These are phyloP conservation scores for Leptestheria dahalacensis DNA, from an alignment of 1,140 invertebrate genomes.

Conservation along the genomic window DNA sequence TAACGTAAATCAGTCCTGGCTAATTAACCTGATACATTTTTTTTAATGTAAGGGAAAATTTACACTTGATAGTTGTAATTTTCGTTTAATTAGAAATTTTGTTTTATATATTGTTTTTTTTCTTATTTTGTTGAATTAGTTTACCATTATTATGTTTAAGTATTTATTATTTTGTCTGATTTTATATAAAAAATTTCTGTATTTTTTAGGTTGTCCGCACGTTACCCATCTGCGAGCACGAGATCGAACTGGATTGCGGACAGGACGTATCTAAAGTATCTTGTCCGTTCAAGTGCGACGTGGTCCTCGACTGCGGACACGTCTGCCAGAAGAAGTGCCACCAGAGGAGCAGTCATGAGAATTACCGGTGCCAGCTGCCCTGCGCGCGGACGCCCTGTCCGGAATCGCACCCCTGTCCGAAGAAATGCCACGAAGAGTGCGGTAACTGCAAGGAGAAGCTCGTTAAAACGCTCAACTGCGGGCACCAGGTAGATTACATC, in stretches of 20 bases:
- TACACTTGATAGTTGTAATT: background rate
- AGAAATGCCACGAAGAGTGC: conserved; percentile 32
- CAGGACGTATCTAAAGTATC: background rate
- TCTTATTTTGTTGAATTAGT: background rate
- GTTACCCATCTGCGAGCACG: background rate
- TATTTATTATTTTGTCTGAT: background rate
- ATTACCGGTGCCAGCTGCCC: conserved; percentile 14
- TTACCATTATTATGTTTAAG: background rate
- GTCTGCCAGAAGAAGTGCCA: background rate
- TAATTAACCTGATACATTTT: no score
- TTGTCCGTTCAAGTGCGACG: background rate
- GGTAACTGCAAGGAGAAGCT: conserved; percentile 29
- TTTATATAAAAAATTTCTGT: background rate
- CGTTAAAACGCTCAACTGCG: conserved; percentile 30
- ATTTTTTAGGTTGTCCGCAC: background rate
- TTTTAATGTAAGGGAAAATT: no score
- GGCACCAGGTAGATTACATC: conserved; percentile 28
- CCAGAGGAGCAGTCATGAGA: conserved; percentile 9
- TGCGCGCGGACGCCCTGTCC: conserved; percentile 29
- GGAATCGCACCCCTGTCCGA: conserved; percentile 30
- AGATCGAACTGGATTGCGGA: background rate
- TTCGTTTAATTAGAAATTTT: background rate
- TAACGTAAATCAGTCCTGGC: no score
- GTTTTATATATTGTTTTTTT: background rate
- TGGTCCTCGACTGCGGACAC: conserved; percentile 6